Base-by-base conservation (phyloP, 2,113 vertebrate genomes). In the Zootoca vivipara region DNA sequence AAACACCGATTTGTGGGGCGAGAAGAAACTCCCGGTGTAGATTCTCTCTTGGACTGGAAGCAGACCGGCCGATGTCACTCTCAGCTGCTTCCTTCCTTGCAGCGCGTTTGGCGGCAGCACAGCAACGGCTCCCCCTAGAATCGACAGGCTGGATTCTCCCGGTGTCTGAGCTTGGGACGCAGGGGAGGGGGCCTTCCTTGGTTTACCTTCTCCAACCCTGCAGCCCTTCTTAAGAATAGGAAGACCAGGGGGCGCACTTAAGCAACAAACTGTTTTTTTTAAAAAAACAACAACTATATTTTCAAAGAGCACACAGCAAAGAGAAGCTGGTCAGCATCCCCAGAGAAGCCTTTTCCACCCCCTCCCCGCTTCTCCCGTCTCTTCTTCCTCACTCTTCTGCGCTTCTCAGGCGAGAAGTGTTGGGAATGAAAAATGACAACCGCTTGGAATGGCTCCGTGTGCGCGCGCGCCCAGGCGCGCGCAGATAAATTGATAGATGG, bases 91-190 rank as follows among this genome's bases (percentile, higher is more conserved):
- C 46, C 46, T 52, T 52, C 46, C 46, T 10, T 26, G 74, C 38
- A 5, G 64, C 58, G 33, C 58, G 40, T 65, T 28, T 70, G 40
- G 15, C 81, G 24, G 15, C 65, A 15, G 84, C 52, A 85, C 56
- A 20, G 38, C 85, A 78, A 78, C 62, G 85, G 85, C 85, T 86
- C 74, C 58, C 74, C 85, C 85, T 86, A 86, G 74, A 46, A 67
- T 67, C 40, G 30, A 1, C 58, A 6, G 7, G 85, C 30, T 12
- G 64, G 85, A 35, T 26, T 46, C 40, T 65, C 40, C 16, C 75
- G 26, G 1, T 22, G 69, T 5, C 12, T 26, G 56, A 42, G n/a
- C 73, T 22, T 1, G 26, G 83, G 56, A 35, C 46, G 62, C 12
- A 8, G 26, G 13, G n/a, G 24, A 26, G 24, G 35, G 46, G 22